phyloP scores from a whole-genome alignment of 2,888 invertebrate genomes.

The Lasioglossum villosulum region DNA sequence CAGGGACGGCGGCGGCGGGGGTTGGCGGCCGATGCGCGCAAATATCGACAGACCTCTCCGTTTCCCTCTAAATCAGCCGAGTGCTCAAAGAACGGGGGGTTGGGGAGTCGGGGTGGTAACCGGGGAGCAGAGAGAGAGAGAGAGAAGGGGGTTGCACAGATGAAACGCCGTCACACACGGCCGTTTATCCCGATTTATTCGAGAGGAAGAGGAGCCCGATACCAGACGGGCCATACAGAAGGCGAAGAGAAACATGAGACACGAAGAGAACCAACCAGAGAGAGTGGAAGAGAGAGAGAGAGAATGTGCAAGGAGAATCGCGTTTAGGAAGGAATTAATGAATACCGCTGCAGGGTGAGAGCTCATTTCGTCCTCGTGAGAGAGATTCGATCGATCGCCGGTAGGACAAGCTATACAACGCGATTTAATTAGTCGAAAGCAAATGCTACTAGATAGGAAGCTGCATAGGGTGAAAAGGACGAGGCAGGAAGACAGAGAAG shows the following conservation, averaged over 20 bases:
- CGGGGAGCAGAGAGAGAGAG: not conserved
- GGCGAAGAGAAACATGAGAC: not conserved
- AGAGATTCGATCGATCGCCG: constrained; percentile 1
- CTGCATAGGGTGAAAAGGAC: not conserved
- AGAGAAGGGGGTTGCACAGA: constrained; percentile 30
- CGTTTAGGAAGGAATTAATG: constrained; percentile 54
- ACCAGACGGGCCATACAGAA: not conserved
- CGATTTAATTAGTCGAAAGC: constrained; percentile 64
- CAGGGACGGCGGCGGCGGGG: not conserved
- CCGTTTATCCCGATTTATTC: constrained; percentile 50
- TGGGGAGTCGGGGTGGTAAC: not conserved
- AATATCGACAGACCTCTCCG: constrained; percentile 39
- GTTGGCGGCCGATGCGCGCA: constrained; percentile 30
- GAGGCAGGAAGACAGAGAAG: not conserved
- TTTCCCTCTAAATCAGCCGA: constrained; percentile 32
- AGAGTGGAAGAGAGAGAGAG: not conserved
- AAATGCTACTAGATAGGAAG: constrained; percentile 48
- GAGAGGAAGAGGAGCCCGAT: constrained; percentile 7
- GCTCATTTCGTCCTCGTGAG: constrained; percentile 57
- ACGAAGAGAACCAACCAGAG: not conserved
- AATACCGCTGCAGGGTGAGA: constrained; percentile 46
- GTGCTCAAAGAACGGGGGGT: constrained; percentile 40
- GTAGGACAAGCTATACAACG: constrained; percentile 44
- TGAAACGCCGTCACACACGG: constrained; percentile 43
- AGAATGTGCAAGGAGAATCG: constrained; percentile 28